Base-by-base conservation (phyloP, 2,113 vertebrate species). In the Sciurus niger region DNA sequence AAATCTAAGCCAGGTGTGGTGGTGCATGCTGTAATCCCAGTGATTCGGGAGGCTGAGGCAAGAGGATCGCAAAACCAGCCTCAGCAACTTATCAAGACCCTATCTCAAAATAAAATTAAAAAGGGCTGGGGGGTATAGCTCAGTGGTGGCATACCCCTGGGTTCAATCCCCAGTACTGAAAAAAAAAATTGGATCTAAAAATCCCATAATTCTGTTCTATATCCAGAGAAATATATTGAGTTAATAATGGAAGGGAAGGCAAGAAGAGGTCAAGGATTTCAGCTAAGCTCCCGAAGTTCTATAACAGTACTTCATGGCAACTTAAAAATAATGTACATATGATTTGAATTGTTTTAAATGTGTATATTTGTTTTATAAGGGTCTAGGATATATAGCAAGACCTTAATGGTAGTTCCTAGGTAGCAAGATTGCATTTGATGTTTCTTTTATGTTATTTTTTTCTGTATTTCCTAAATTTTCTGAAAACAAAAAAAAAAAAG, bases 391-490 rank as follows among this genome's bases (percentile, higher is more conserved):
- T 28, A 85, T n/a, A 83, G 94, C 25, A 86, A 94, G 34, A 91
- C 11, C 7, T 72, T 93, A 68, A 12, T 73, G 53, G 18, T 48
- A 90, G 92, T 86, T 95, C 18, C 28, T 82, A 48, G 11, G 32
- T 46, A 79, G 79, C 68, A 94, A 51, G 37, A 74, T 73, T 55
- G 63, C 84, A 53, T 17, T 20, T 93, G 30, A 18, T 60, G 37
- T 58, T 89, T 77, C 13, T 48, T 93, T 10, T 18, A 48, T 48
- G 46, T 48, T 48, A 6, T 68, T 13, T 80, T 53, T 78, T 22
- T 73, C 9, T 90, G 8, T 60, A 60, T 95, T 79, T 96, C 91
- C 58, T 85, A 65, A 92, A 32, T 85, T 85, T 94, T 96, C 79
- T 68, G 78, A 92, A 87, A 70, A 34, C 32, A 2, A 63, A 63